Evolutionary conservation across 1,140 invertebrate genomes (phyloP).

Genomic region (Drosophila bipectinata): DNA sequence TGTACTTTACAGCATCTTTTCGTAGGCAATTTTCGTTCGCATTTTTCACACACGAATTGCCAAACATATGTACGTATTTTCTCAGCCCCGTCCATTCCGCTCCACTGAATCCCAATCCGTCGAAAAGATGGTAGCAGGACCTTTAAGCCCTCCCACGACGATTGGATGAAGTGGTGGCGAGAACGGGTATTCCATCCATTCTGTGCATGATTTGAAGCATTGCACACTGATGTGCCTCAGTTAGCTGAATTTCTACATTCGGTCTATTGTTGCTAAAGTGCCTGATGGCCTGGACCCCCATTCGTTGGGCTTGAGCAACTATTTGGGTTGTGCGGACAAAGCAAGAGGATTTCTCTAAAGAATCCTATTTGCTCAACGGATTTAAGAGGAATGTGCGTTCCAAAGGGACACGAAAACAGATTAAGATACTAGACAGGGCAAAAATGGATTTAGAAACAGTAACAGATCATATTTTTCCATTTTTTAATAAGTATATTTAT

Average conservation of each 20-base stretch:
- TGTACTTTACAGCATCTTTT: constrained; percentile 34
- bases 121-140: constrained; percentile 30
- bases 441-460: no score
- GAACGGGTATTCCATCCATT: constrained; percentile 11
- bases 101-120: constrained; percentile 40
- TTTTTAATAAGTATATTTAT: no score
- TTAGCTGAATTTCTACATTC: constrained; percentile 14
- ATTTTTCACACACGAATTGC: constrained; percentile 71
- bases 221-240: constrained; percentile 33
- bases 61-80: constrained; percentile 58
- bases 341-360: not conserved
- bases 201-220: constrained; percentile 35
- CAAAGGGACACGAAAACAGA: not conserved
- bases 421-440: no score
- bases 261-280: constrained; percentile 39
- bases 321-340: constrained; percentile 23
- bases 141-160: constrained; percentile 16
- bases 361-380: constrained; percentile 3
- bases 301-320: constrained; percentile 35
- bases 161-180: constrained; percentile 11
- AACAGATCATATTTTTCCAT: no score
- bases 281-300: constrained; percentile 36
- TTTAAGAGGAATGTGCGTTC: constrained; percentile 2
- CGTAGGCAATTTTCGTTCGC: constrained; percentile 33
- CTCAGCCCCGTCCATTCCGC: constrained; percentile 23